A percentile compares a stretch with the other conserved stretches of the same genome.
Conservation (phyloP, 2,797 vertebrate species). For the Erpetoichthys calabaricus region DNA sequence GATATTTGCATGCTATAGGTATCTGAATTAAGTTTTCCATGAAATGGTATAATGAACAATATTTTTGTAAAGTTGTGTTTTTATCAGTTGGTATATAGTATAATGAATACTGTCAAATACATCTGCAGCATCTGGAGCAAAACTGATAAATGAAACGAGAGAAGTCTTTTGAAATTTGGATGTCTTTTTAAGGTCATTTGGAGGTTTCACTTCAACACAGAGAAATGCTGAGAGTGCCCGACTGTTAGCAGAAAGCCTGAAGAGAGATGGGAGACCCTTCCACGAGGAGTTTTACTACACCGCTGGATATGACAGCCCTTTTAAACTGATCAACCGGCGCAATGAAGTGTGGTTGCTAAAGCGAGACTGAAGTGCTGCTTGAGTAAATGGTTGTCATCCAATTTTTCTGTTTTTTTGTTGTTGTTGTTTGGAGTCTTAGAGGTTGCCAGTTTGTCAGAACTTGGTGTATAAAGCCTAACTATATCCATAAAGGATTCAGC, state of each 20-base stretch:
- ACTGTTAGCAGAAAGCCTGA: conserved; percentile 21
- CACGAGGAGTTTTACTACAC: conserved; percentile 28
- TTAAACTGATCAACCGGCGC: conserved; percentile 33
- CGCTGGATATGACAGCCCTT: conserved; percentile 34
- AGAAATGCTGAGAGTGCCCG: conserved; percentile 26
- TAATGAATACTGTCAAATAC: no score
- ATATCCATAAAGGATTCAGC: no score
- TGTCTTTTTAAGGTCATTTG: conserved; percentile 21
- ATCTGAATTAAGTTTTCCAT: no score
- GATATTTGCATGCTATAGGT: no score
- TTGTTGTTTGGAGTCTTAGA: no score
- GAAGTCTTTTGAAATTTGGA: conserved; percentile 10
- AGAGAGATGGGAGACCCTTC: conserved; percentile 20
- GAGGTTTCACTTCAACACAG: conserved; percentile 31
- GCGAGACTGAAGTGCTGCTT: conserved; percentile 21
- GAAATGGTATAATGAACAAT: no score
- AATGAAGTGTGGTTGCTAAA: conserved; percentile 38
- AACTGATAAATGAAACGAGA: background rate
- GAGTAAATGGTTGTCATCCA: background rate
- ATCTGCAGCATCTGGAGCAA: no score
- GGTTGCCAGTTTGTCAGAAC: no score
- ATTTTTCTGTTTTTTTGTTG: no score
- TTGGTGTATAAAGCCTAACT: no score
- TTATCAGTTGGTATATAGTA: no score
- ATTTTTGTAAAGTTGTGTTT: no score